Base-by-base conservation (phyloP, 2,113 vertebrate species). In the Gadus chalcogrammus region DNA sequence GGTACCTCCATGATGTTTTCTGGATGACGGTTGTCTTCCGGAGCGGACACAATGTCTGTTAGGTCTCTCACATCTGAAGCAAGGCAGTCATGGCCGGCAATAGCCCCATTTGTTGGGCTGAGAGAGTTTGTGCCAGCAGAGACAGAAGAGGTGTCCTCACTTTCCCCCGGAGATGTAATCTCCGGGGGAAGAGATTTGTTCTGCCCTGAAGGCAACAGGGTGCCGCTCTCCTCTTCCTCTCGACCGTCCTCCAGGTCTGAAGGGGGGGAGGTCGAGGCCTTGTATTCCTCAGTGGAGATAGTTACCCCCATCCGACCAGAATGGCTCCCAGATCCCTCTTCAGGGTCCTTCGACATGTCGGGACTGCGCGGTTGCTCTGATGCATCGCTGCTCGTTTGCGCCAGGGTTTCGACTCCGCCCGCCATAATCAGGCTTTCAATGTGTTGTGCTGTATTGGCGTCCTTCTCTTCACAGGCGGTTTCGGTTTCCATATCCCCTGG, bases 341-440 rank as follows among this genome's bases (percentile, higher is more conserved):
- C 61, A 1, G 20, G 5, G 59, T 20, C 59, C 18, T 60, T 17
- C 31, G 31, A 35, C 31, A 5, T 35, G 3, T 35, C 31, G 8
- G 42, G 42, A 48, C 6, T 13, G 42, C 42, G 11, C 2, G 42
- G 9, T 9, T 65, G 18, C 61, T 60, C 60, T 12, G 62, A 24
- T 55, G 62, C 28, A 42, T 77, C 78, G 35, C 15, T 42, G 59
- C 60, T 13, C 38, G 53, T 20, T 68, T 78, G 77, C 61, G 52
- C 42, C 31, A 70, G 31, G 75, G 42, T 48, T 48, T 17, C 38
- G 1, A 17, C 13, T n/a, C 31, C 18, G 15, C 4, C 20, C 7
- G 80, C 79, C 64, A 61, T 69, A 8, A 70, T 24, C 62, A 67
- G 66, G 71, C 4, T 82, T 66, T 65, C 69, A 61, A 62, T 68